Evolutionary conservation across 2,888 invertebrate genomes (phyloP), one percentile per base, ranked within the genome.

Genomic region (Psylliodes chrysocephalus): DNA sequence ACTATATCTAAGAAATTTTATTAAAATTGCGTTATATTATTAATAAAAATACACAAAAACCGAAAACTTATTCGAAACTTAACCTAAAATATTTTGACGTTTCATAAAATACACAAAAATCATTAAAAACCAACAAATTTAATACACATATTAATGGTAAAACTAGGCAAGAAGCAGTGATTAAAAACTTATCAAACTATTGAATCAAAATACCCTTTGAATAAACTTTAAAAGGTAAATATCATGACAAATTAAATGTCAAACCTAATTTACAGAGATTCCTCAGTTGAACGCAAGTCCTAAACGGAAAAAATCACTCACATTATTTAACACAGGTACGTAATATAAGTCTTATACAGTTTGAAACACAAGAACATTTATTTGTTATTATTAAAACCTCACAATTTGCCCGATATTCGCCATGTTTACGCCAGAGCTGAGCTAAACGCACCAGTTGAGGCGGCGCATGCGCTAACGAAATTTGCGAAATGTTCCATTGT

Each of bases 391-490:
- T 71, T 67, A 72, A 70, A 72, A 69, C 67, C 53, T 66, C 66
- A 68, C 60, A 62, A 70, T 67, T 67, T 66, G 59, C 59, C 64
- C 67, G 70, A 72, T 60, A 61, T 70, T 69, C 75, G 75, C 75
- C 75, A 76, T 76, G 75, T 75, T 75, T 75, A 72, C 73, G 72
- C 71, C 66, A 71, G 60, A 55, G 49, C 44, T 47, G 49, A 60
- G 60, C 49, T 57, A 64, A 60, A 60, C 60, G 64, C 64, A 64
- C 64, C 64, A 64, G 64, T 64, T 64, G 64, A 64, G 18, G 51
- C 40, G 22, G 22, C 60, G 56, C 56, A 56, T 49, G 59, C 59
- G 22, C 59, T 12, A n/a, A 33, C 10, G n/a, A 40, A 12, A 40
- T 59, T 59, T 40, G 59, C 59, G 40, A 59, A 49, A 49, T 42